Percentiles rank a stretch among this genome's conserved stretches.
These are phyloP conservation scores for Lapara coniferarum DNA, from an alignment of 2,888 invertebrate genomes.

Conservation along the genomic window DNA sequence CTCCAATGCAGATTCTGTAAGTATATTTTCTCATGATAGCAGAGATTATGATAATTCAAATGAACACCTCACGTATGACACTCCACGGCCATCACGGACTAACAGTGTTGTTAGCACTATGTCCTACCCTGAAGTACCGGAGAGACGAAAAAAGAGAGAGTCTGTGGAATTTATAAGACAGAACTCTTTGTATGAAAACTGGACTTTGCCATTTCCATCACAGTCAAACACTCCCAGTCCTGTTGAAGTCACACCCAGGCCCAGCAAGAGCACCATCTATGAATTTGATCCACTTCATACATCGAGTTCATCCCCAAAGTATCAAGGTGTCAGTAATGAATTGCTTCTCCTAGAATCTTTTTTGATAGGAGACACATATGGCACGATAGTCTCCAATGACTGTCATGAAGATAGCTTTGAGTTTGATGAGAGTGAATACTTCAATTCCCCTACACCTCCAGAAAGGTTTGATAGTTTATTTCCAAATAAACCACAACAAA, in stretches of 20 bases:
- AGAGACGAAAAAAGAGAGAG: slow-evolving; percentile 59
- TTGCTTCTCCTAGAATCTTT: slow-evolving; percentile 86
- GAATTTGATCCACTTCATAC: slow-evolving; percentile 88
- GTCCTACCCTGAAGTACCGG: slow-evolving; percentile 66
- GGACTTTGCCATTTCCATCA: slow-evolving; percentile 58
- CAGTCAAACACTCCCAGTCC: slow-evolving; percentile 31
- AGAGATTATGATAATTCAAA: slow-evolving; percentile 55
- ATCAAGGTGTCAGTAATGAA: slow-evolving; percentile 84
- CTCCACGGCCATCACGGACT: slow-evolving; percentile 62
- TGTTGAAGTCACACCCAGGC: slow-evolving; percentile 39
- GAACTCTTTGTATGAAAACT: slow-evolving; percentile 74
- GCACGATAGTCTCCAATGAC: slow-evolving; percentile 80
- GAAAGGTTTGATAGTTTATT: slow-evolving; percentile 86
- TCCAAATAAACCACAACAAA: slow-evolving; percentile 40
- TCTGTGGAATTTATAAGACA: slow-evolving; percentile 60
- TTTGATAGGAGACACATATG: slow-evolving; percentile 87
- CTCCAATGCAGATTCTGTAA: slow-evolving; percentile 63
- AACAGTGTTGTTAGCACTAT: slow-evolving; percentile 62
- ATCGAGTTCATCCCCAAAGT: slow-evolving; percentile 49
- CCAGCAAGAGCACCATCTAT: slow-evolving; percentile 85
- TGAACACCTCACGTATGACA: slow-evolving; percentile 69
- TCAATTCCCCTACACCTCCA: slow-evolving; percentile 85
- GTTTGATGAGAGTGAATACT: slow-evolving; percentile 70
- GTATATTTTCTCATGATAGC: slow-evolving; percentile 67
- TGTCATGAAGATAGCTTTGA: slow-evolving; percentile 63